Evolutionary conservation across 2,797 vertebrate species (phyloP).

Genomic region (Delichon dasypus): DNA sequence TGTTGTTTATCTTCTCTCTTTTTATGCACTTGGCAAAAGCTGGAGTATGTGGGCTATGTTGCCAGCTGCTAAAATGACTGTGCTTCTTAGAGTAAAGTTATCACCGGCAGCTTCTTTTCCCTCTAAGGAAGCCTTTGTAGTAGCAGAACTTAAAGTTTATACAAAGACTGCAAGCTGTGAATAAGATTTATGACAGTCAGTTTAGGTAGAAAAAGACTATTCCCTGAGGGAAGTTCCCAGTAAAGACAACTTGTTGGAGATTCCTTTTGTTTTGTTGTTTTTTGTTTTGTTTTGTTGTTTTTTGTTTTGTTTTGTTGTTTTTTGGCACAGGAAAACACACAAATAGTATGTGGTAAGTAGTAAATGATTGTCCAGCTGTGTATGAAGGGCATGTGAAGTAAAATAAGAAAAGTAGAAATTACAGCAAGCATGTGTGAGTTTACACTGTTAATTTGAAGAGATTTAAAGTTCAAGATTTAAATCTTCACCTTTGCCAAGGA

Average conservation of each 20-base stretch:
- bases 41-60: not conserved
- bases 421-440: not conserved
- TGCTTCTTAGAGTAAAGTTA: not conserved
- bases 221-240: not conserved
- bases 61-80: not conserved
- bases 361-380: not conserved
- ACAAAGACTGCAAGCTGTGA: not conserved
- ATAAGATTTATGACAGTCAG: not conserved
- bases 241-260: not conserved
- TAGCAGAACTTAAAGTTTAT: not conserved
- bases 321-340: not conserved
- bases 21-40: not conserved
- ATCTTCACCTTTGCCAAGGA: not conserved
- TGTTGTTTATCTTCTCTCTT: not conserved
- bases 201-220: not conserved
- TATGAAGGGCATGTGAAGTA: not conserved
- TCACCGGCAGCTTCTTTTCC: not conserved
- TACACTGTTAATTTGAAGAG: slow-evolving; percentile 5
- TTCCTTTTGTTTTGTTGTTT: not conserved
- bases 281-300: no score
- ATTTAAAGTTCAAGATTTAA: not conserved
- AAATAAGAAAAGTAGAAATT: not conserved
- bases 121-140: not conserved
- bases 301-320: no score
- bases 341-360: not conserved